phyloP scores from a whole-genome alignment of 37 sponge, comb jelly and placozoan species.

The Dysidea cf. avara region DNA sequence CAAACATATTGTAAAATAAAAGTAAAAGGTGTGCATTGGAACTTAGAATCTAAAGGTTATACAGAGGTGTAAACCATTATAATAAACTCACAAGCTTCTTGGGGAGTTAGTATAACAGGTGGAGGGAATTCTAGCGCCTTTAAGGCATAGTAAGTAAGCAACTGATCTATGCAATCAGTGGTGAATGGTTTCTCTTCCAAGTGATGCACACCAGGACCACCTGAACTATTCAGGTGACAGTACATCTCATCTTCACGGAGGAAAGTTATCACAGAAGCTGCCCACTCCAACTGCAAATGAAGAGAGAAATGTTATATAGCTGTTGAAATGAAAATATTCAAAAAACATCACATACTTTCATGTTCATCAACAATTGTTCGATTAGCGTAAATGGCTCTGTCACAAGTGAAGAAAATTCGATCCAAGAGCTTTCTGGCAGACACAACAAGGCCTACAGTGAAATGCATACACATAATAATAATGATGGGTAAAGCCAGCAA shows the following conservation, averaged over 20 bases:
- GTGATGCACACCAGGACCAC: constrained; percentile 35
- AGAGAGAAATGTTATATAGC: too few species aligned
- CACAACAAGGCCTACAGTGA: constrained; percentile 62
- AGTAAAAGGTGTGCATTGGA: too few species aligned
- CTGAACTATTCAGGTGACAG: not conserved
- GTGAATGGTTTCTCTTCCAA: constrained; percentile 41
- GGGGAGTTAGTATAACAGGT: constrained; percentile 28
- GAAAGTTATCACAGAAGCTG: constrained; percentile 43
- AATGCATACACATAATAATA: not conserved
- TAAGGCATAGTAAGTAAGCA: constrained; percentile 64
- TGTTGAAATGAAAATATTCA: not conserved
- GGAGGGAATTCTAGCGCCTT: constrained; percentile 70
- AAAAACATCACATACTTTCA: constrained; percentile 71
- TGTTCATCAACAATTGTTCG: constrained; percentile 88
- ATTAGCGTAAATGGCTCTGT: constrained; percentile 58
- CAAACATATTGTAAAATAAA: too few species aligned
- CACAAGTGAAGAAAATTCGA: constrained; percentile 53
- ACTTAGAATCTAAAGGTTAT: too few species aligned
- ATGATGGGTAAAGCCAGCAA: not conserved
- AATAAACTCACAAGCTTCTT: constrained; percentile 15
- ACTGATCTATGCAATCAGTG: not conserved
- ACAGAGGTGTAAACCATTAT: too few species aligned
- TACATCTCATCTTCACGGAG: constrained; percentile 29
- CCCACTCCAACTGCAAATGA: constrained; percentile 61
- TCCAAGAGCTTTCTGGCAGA: constrained; percentile 36